Conservation (phyloP, 2,888 invertebrate species). For the Rhopalosiphum nymphaeae region DNA sequence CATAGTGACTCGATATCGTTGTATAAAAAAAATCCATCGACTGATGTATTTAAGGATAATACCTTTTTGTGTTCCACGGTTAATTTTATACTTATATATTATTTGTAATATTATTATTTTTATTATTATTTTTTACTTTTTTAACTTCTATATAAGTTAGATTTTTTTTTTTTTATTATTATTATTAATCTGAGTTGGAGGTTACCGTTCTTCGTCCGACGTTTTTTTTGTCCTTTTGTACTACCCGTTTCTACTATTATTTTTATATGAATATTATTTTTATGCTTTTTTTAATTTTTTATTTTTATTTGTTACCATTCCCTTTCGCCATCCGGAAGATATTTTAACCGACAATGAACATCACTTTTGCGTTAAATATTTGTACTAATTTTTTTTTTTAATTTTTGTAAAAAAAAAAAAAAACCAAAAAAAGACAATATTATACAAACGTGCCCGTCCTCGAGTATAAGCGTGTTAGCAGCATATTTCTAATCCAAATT, state of each 20-base stretch:
- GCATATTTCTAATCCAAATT: constrained; percentile 22
- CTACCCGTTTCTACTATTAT: neutral
- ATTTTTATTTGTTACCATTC: neutral
- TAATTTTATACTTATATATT: constrained; percentile 42
- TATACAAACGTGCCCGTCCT: constrained; percentile 60
- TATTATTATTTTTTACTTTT: constrained; percentile 21
- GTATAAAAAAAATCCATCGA: constrained; percentile 59
- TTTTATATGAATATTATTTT: neutral
- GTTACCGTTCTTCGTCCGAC: constrained; percentile 44
- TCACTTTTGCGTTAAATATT: constrained; percentile 31
- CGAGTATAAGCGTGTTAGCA: constrained; percentile 49
- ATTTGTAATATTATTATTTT: constrained; percentile 35
- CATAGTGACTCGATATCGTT: constrained; percentile 46
- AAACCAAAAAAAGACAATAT: constrained; percentile 49
- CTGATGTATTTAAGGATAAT: constrained; percentile 63
- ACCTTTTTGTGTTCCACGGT: constrained; percentile 64
- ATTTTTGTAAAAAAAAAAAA: constrained; percentile 28
- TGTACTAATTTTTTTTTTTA: constrained; percentile 24
- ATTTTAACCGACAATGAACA: constrained; percentile 22
- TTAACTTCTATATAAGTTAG: constrained; percentile 40
- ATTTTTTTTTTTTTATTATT: neutral
- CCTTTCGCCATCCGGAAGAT: neutral
- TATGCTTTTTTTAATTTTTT: constrained; percentile 7
- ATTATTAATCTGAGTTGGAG: neutral
- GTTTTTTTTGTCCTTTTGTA: constrained; percentile 38